These are phyloP conservation scores for Tragopan temminckii DNA, from an alignment of 2,797 vertebrate genomes.

Conservation along the genomic window DNA sequence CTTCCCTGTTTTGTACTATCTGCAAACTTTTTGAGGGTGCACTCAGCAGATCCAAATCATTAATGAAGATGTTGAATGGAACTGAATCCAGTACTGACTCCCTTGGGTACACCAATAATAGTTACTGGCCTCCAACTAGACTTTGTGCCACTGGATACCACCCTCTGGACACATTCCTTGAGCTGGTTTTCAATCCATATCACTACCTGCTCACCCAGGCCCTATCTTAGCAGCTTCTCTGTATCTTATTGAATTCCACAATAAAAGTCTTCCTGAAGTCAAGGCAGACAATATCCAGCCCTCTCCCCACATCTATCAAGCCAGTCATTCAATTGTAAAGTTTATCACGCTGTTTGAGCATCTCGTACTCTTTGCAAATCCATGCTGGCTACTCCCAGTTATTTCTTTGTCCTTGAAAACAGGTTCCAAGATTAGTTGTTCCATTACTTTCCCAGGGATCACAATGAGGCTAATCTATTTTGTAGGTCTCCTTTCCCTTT, in stretches of 20 bases:
- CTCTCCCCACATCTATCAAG: background rate
- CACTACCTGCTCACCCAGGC: background rate
- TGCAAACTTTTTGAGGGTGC: background rate
- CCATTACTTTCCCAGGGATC: background rate
- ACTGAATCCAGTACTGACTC: background rate
- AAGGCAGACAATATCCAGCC: background rate
- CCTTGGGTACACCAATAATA: background rate
- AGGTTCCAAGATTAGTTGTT: background rate
- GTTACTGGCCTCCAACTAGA: background rate
- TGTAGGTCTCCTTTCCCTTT: background rate
- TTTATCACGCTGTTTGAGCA: background rate
- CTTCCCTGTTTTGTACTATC: background rate
- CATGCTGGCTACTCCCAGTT: background rate
- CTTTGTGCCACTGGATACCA: background rate
- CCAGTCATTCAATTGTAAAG: background rate
- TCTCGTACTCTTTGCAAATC: background rate
- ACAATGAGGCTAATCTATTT: background rate
- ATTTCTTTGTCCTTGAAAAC: background rate
- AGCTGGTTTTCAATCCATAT: background rate
- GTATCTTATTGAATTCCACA: background rate
- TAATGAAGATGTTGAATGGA: background rate
- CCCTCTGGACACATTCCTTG: background rate
- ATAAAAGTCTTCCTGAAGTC: background rate
- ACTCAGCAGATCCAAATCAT: background rate
- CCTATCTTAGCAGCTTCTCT: background rate